Evolutionary conservation across 1,140 invertebrate genomes (phyloP), one percentile per base, ranked within the genome.

Genomic region (Tetraneura akinire): DNA sequence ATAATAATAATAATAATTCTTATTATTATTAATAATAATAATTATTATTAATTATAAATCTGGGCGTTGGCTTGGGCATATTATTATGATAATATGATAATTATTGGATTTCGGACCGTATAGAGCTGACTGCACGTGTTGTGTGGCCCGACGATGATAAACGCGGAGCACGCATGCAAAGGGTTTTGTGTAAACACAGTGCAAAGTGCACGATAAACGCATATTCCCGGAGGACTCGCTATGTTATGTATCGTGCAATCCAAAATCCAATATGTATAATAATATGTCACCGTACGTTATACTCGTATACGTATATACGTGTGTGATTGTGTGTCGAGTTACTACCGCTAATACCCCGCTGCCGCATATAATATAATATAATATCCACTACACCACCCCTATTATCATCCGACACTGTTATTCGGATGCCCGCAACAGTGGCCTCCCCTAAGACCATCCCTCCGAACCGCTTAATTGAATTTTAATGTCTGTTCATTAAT

Each of bases 391-490:
- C 37, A 18, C 16, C 23, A 29, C 21, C 42, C 23, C 16, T 49
- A 14, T 49, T 47, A 45, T 8, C 32, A 37, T 4, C 32, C 45
- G 45, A 29, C 45, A n/a, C n/a, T n/a, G 66, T 49, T 6, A 70
- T 45, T 13, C 66, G 42, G 4, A 45, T 14, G 45, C 66, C 66
- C 29, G 45, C 66, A 70, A 49, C 66, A 29, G 42, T 29, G 14
- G 21, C 66, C 10, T 42, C 37, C 64, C 64, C 64, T 11, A 11
- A 18, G n/a, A 14, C 16, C 32, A 0, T 62, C 64, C 64, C 64
- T 45, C 11, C 64, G 66, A 49, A 76, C 32, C 53, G 53, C 81
- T 47, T 82, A 81, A 80, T 82, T 82, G 80, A 81, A 82, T 82
- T 80, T 80, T 82, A 82, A 82, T 82, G 82, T 80, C 42, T 37